Percentiles rank a stretch among this genome's conserved stretches.
phyloP scores from a whole-genome alignment of 1,140 invertebrate species.

The Phthorimaea operculella region DNA sequence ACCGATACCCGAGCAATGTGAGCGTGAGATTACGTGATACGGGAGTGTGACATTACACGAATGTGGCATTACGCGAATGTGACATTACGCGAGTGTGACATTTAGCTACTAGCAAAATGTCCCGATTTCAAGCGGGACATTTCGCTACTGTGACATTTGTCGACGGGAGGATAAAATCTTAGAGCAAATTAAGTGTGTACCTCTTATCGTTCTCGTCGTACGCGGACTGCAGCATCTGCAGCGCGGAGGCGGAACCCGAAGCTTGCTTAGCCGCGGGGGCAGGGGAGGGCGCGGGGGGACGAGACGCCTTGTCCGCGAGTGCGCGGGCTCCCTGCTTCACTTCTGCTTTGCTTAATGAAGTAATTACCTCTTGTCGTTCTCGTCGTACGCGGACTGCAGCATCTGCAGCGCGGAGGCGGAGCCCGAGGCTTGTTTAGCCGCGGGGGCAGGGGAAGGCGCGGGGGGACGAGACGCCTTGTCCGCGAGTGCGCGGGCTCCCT shows the following conservation, averaged over 20 bases:
- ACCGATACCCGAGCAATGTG: too few species aligned
- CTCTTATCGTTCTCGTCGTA: constrained; percentile 53
- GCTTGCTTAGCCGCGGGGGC: constrained; percentile 1
- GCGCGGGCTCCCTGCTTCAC: constrained; percentile 14
- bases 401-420: constrained; percentile 46
- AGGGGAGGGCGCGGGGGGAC: neutral
- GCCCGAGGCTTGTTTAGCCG: constrained; percentile 10
- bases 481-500: neutral
- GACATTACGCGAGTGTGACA: too few species aligned
- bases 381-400: constrained; percentile 52
- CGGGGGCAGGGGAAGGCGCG: neutral
- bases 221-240: constrained; percentile 46
- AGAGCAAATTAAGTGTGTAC: too few species aligned
- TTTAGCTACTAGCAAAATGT: too few species aligned
- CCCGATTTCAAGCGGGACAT: too few species aligned
- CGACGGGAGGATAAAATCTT: too few species aligned
- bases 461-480: constrained; percentile 2
- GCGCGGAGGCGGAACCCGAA: constrained; percentile 34
- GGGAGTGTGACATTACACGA: too few species aligned
- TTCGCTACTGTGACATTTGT: too few species aligned
- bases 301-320: neutral
- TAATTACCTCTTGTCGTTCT: constrained; percentile 47
- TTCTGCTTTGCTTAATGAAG: constrained; percentile 26
- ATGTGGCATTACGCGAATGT: too few species aligned
- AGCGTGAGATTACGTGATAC: too few species aligned